Evolutionary conservation across 2,113 vertebrate species (phyloP), one percentile per base, ranked within the genome.

Genomic region (Gavia stellata): DNA sequence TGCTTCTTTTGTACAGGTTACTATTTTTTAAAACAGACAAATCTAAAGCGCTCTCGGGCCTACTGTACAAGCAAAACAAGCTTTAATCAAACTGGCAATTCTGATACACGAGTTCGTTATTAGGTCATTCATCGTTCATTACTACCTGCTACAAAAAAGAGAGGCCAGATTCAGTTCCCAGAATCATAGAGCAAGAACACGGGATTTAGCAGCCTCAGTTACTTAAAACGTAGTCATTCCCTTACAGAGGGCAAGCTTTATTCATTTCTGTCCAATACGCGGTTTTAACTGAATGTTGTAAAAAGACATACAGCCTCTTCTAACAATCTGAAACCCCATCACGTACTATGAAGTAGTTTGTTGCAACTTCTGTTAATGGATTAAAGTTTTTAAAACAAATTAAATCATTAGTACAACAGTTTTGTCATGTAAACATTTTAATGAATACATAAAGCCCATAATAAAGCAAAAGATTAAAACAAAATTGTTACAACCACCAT

Each of bases 391-490:
- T 68, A 86, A 91, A 93, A 88, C 29, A 91, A 94, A 95, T 88
- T 34, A 52, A 70, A 86, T 74, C 87, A 90, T 98, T 96, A 97
- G 97, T 95, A 95, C 93, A 90, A 92, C 49, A 5, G 1, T 7
- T 92, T 81, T 80, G 84, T 95, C 75, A 94, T 79, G 95, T 96
- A 91, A 96, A 89, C 49, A 58, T 84, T 98, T 98, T 98, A 98
- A 98, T 98, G 65, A 95, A 80, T 74, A 92, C 84, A 96, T 83
- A 92, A 89, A 95, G 66, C 92, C 81, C 66, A 88, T 74, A 94
- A 94, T 50, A 93, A 97, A 95, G 95, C 73, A 26, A 83, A 96
- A 81, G 52, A 89, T 86, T 65, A 92, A 91, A 96, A 92, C 94
- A 95, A 82, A 97, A 92, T 86, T 79, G 29, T 83, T 86, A 96